These are phyloP conservation scores for Caenorhabditis sp. DNA, from an alignment of 2,888 invertebrate genomes.

Conservation along the genomic window DNA sequence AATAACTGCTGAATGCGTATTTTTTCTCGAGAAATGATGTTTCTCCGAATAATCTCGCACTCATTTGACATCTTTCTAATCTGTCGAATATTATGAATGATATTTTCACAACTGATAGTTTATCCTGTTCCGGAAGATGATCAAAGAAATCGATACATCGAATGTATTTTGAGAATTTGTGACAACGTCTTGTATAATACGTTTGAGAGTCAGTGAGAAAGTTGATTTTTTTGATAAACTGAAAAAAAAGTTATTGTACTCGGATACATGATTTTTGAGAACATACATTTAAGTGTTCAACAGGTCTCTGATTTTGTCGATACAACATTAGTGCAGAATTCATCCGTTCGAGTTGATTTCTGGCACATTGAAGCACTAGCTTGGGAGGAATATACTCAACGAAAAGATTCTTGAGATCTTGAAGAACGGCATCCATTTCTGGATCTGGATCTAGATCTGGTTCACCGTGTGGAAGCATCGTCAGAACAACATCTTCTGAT, in stretches of 20 bases:
- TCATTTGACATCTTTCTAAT: conserved; percentile 32
- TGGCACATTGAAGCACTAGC: conserved; percentile 24
- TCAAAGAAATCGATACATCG: conserved; percentile 30
- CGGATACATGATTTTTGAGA: neutral
- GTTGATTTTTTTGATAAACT: conserved; percentile 23
- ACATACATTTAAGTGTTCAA: conserved; percentile 13
- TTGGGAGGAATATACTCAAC: conserved; percentile 29
- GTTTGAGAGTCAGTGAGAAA: conserved; percentile 15
- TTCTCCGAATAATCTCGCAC: conserved; percentile 19
- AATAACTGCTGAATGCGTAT: conserved; percentile 19
- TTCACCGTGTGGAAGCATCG: too few species aligned
- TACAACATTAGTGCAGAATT: conserved; percentile 17
- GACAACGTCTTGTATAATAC: conserved; percentile 19
- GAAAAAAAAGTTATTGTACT: too few species aligned
- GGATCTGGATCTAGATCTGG: too few species aligned
- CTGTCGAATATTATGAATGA: conserved; percentile 25
- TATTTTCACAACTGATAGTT: conserved; percentile 25
- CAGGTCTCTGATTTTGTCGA: conserved; percentile 26
- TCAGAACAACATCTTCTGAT: conserved; percentile 29
- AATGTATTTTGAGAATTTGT: conserved; percentile 30
- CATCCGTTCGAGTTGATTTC: conserved; percentile 28
- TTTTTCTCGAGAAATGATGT: conserved; percentile 22
- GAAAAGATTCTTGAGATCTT: conserved; percentile 29
- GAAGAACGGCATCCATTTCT: conserved; percentile 31
- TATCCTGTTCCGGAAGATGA: conserved; percentile 20